These are phyloP conservation scores for Characodon lateralis DNA, from an alignment of 2,797 vertebrate genomes.

Conservation along the genomic window DNA sequence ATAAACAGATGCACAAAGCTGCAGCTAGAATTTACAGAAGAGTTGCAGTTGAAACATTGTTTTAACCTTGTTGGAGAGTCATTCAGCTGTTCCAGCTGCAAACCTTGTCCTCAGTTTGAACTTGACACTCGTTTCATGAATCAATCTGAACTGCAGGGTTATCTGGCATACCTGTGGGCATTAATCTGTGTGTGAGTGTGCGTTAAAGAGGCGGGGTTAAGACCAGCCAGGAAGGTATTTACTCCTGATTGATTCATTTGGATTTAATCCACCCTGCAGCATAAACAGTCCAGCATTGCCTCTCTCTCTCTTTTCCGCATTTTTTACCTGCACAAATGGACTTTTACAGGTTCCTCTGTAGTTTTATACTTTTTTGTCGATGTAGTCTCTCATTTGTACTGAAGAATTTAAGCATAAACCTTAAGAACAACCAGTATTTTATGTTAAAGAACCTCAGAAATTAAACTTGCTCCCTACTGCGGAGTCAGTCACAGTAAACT, in stretches of 20 bases:
- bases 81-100: slow-evolving; percentile 22
- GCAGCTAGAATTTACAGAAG: not conserved
- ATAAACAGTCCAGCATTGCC: slow-evolving; percentile 40
- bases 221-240: slow-evolving; percentile 64
- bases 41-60: not conserved
- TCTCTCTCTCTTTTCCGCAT: slow-evolving; percentile 14
- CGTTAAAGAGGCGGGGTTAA: slow-evolving; percentile 41
- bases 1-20: not conserved
- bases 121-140: slow-evolving; percentile 66
- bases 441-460: not conserved
- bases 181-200: slow-evolving; percentile 22
- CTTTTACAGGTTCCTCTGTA: not conserved
- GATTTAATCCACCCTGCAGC: slow-evolving; percentile 66
- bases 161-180: slow-evolving; percentile 51
- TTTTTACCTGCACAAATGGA: slow-evolving; percentile 1
- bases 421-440: not conserved
- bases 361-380: not conserved
- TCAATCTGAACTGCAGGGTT: slow-evolving; percentile 62
- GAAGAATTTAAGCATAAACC: not conserved
- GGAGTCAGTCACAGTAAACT: not conserved
- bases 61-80: slow-evolving; percentile 11
- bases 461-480: not conserved
- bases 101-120: slow-evolving; percentile 67
- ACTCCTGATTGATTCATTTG: slow-evolving; percentile 73
- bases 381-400: not conserved